Evolutionary conservation across 2,113 vertebrate genomes (phyloP), one percentile per base, ranked within the genome.

Genomic region (Lutjanus erythropterus): DNA sequence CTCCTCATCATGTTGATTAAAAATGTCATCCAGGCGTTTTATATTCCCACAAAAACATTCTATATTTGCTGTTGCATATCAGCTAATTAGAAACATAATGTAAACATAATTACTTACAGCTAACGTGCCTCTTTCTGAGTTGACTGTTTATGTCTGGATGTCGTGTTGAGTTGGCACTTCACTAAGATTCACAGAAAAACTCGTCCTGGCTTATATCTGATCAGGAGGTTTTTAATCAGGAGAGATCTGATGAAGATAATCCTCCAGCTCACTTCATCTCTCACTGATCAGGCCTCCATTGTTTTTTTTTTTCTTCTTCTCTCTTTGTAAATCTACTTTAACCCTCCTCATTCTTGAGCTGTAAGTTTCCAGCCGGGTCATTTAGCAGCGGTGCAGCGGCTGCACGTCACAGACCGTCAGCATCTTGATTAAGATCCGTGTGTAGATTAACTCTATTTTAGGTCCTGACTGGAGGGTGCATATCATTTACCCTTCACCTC

Each of bases 371-470:
- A 21, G 55, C 9, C 18, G 18, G 53, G 53, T 19, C 53, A 5
- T 27, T 10, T 0, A 23, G 33, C 33, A 16, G 35, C 16, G 37
- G 29, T 19, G 41, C 59, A 41, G 59, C 1, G 3, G 10, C 60
- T 62, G n/a, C 60, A 18, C 21, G 12, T 39, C 58, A 25, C 19
- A 59, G 33, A 7, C 58, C 19, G 53, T 56, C 53, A 9, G 55
- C 56, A 4, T 55, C 53, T 23, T 52, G 33, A 74, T 41, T 27
- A 50, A 52, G 23, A 31, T 23, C 31, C 0, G 39, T 8, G 39
- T 27, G 58, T 46, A n/a, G 58, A 56, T 53, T n/a, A 25, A 18
- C 31, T 70, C 49, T 21, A 37, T 65, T 53, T 56, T 39, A 12
- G 1, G 46, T 46, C 52, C 52, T 46, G 41, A 55, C 29, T n/a